Evolutionary conservation across 2,888 invertebrate species (phyloP), one percentile per base, ranked within the genome.

Genomic region (Platycheirus rosarum): DNA sequence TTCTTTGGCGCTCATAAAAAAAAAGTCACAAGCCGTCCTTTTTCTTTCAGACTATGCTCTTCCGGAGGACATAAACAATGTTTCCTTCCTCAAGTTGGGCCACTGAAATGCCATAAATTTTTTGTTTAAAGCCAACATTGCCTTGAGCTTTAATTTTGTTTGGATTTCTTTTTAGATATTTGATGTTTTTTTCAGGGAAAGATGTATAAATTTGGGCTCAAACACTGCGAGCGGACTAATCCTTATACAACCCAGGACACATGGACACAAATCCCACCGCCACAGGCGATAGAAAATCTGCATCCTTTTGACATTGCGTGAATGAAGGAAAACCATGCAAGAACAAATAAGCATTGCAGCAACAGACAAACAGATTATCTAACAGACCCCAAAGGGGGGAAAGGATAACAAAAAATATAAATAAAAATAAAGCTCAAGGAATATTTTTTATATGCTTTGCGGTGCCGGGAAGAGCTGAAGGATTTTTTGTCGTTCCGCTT

Each of bases 361-460:
- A 79, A 79, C 74, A 74, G 57, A 63, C 74, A 79, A 74, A 79
- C 79, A 75, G 74, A 79, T 79, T 79, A 79, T 74, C 79, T 79
- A 82, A 77, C 76, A 82, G 68, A 77, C 76, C 66, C 82, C 76
- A 71, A 82, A 77, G 57, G 48, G 65, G 49, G 69, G 63, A 71
- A 48, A 35, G 70, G 8, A 7, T 18, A 40, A 26, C 23, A 16
- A 14, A 6, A 14, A 6, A 9, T 6, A 62, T 13, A 13, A 13
- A 40, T 13, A 6, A 5, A 40, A 1, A 13, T 35, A 35, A 11
- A 3, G 8, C 29, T 32, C 29, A 32, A 8, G 29, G 29, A 32
- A 32, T 32, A 32, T 32, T n/a, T n/a, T n/a, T n/a, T n/a, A n/a
- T n/a, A n/a, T n/a, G n/a, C n/a, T n/a, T n/a, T n/a, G n/a, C n/a